Percentiles rank a stretch among this genome's conserved stretches.
Evolutionary conservation across 2,888 invertebrate genomes (phyloP).

Genomic region (Timema podura): DNA sequence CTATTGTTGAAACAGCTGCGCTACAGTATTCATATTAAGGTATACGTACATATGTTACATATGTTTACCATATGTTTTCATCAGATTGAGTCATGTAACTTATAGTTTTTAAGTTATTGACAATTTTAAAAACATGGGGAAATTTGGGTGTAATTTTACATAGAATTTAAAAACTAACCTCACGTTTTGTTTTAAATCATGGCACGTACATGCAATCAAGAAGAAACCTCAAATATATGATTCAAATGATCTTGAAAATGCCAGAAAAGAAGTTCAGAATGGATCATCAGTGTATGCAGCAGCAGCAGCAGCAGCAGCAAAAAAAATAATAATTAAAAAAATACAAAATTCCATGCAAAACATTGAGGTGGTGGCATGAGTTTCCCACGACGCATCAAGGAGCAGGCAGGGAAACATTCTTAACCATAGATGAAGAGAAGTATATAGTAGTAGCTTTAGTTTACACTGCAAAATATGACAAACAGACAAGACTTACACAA

Average conservation of each 20-base stretch:
- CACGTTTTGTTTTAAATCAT: constrained; percentile 7
- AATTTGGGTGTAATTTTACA: background rate
- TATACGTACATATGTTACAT: background rate
- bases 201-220: constrained; percentile 5
- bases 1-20: too few relatives aligned
- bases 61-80: background rate
- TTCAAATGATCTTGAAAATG: background rate
- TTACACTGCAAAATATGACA: constrained; percentile 4
- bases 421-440: background rate
- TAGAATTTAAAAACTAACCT: background rate
- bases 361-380: constrained; percentile 1
- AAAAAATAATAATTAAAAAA: too few relatives aligned
- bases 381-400: background rate
- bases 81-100: background rate
- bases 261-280: background rate
- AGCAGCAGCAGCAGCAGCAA: too few relatives aligned
- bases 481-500: background rate
- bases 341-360: background rate
- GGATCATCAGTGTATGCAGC: constrained; percentile 9
- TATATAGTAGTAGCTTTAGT: constrained; percentile 5
- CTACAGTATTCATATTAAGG: background rate
- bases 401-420: background rate
- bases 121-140: background rate
- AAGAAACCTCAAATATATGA: background rate
- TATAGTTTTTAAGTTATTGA: background rate